These are phyloP conservation scores for Myiothlypis coronata DNA, from an alignment of 2,797 vertebrate species.

Conservation along the genomic window DNA sequence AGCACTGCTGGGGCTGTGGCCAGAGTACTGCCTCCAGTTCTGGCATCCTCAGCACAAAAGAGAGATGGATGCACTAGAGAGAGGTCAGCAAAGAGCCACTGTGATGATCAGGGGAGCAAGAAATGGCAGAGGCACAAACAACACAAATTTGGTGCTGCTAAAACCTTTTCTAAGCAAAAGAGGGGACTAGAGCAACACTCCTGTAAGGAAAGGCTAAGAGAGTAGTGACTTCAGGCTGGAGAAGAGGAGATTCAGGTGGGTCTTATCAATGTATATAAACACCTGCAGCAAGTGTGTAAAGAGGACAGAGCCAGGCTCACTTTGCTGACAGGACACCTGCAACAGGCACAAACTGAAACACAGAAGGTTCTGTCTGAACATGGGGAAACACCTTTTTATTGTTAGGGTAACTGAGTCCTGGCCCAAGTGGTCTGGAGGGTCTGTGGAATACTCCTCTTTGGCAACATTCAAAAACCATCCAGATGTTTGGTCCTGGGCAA, in stretches of 20 bases:
- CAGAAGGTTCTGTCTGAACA: not conserved
- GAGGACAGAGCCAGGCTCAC: not conserved
- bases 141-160: not conserved
- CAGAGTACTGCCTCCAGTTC: not conserved
- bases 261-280: not conserved
- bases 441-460: not conserved
- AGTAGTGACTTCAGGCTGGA: not conserved
- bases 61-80: not conserved
- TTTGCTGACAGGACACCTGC: not conserved
- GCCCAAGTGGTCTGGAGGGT: not conserved
- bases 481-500: not conserved
- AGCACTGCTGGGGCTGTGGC: not conserved
- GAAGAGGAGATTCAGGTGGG: not conserved
- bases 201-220: not conserved
- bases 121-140: not conserved
- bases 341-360: not conserved
- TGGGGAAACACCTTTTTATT: not conserved
- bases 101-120: not conserved
- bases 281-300: not conserved
- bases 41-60: not conserved
- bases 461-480: not conserved
- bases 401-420: not conserved
- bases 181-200: not conserved
- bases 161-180: not conserved
- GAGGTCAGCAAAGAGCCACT: not conserved